These are phyloP conservation scores for Cyanoderma ruficeps DNA, from an alignment of 2,113 vertebrate species.

Conservation along the genomic window DNA sequence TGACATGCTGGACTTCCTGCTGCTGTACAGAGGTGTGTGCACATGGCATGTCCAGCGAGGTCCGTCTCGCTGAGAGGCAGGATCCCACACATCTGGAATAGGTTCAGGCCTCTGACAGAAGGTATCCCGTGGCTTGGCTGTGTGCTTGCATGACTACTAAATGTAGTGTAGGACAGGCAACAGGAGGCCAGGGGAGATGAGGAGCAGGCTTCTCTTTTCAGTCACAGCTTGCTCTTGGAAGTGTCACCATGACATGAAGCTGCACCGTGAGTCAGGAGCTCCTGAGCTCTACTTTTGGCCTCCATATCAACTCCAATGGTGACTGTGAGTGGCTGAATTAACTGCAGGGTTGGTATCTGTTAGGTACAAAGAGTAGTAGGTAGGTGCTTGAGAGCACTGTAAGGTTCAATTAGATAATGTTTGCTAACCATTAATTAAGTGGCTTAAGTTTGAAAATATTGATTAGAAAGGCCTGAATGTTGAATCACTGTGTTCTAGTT, in stretches of 20 bases:
- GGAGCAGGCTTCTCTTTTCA: background rate
- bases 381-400: background rate
- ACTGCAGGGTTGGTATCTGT: background rate
- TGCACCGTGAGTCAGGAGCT: background rate
- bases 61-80: background rate
- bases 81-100: background rate
- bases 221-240: background rate
- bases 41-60: fast-evolving
- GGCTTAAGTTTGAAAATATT: background rate
- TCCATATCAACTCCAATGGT: background rate
- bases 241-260: background rate
- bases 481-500: background rate
- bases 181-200: background rate
- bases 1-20: background rate
- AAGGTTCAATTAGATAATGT: conserved; percentile 21
- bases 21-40: background rate
- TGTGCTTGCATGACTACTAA: background rate
- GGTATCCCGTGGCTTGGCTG: background rate
- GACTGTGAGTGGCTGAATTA: background rate
- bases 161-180: background rate
- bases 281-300: background rate
- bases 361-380: background rate
- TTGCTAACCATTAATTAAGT: conserved; percentile 1
- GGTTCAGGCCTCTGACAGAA: background rate
- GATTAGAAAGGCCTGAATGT: background rate